phyloP scores from a whole-genome alignment of 2,888 invertebrate genomes.

The Tenthredo amoena region DNA sequence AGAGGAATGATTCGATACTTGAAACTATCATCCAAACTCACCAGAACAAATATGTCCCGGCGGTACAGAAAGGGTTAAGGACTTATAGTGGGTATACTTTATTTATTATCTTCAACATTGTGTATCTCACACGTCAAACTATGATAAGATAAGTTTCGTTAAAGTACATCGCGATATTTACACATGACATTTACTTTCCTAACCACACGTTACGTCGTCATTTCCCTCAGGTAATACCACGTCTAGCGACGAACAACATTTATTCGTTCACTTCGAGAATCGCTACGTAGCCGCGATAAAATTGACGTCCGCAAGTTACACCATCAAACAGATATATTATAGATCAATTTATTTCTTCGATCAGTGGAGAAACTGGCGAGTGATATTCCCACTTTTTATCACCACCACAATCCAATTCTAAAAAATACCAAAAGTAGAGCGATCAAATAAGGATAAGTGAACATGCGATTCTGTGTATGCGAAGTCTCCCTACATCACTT shows the following conservation, averaged over 20 bases:
- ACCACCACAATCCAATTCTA: background rate
- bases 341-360: background rate
- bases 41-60: background rate
- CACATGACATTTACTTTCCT: slow-evolving; percentile 7
- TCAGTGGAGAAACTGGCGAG: background rate
- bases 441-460: background rate
- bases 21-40: background rate
- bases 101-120: slow-evolving; percentile 6
- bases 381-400: background rate
- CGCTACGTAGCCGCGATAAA: background rate
- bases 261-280: background rate
- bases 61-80: background rate
- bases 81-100: background rate
- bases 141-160: background rate
- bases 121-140: background rate
- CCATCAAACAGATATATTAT: background rate
- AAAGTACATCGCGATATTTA: background rate
- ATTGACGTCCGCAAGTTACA: background rate
- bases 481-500: background rate
- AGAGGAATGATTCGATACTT: background rate
- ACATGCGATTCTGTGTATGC: background rate
- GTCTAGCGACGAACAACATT: background rate
- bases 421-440: background rate
- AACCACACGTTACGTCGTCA: background rate
- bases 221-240: slow-evolving; percentile 23